Evolutionary conservation across 2,113 vertebrate species (phyloP), one percentile per base, ranked within the genome.

Genomic region (Rhinogobius similis): DNA sequence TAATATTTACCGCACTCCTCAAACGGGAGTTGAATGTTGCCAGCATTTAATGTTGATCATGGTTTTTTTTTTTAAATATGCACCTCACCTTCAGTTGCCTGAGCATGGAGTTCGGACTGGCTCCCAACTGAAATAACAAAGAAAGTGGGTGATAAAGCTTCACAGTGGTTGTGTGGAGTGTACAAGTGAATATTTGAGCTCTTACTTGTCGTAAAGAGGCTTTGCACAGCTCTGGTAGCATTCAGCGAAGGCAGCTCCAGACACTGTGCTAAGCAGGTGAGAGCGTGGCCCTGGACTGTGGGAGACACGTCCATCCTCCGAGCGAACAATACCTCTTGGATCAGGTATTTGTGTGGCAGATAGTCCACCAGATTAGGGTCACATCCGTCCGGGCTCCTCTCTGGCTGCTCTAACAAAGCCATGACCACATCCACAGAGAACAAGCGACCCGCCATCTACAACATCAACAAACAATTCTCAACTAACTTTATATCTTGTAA

Each of bases 371-470:
- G 87, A 5, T 95, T 93, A 0, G 70, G 63, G 4, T 93, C 80
- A 5, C 88, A 79, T 12, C 62, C 75, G 3, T 91, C 92, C 0
- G 4, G n/a, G 0, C 16, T 84, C 65, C 94, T 91, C 84, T 97
- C 96, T 0, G 94, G 92, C 46, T 94, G 78, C 36, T 95, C 93
- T 87, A 99, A 73, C 48, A 99, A 86, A 72, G 94, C 95, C 83
- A 98, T 92, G 10, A 84, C 93, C 21, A 95, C 95, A 10, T 99
- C 98, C 26, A 99, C 90, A 7, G 96, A 94, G 79, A 99, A 97
- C 70, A 97, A 91, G 14, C 97, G 90, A 74, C 93, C 91, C 27
- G 89, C 88, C 67, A 93, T 89, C 97, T 98, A 77, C 64, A 79
- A 39, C 64, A 50, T 1, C 36, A 0, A 23, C 29, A 11, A 7